Base-by-base conservation (phyloP, 2,797 vertebrate species). In the Aldrovandia affinis region DNA sequence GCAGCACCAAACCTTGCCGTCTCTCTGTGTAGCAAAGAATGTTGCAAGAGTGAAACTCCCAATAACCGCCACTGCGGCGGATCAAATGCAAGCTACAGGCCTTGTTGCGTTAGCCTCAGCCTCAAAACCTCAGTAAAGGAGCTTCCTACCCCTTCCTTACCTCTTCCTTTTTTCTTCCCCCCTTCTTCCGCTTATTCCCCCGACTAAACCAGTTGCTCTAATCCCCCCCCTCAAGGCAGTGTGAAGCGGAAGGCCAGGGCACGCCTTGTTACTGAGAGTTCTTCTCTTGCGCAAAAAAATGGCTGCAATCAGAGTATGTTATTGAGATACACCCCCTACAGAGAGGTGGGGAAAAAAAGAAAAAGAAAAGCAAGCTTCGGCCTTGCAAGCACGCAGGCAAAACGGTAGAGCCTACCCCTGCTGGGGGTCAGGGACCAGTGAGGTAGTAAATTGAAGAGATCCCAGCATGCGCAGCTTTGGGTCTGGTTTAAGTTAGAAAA, bases 401-500 rank as follows among this genome's bases (percentile, higher is more conserved):
- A 47, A 83, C 57, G 83, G 54, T 52, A 84, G 84, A 52, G 44
- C 54, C 44, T 73, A 68, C 77, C 79, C 85, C 83, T 22, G 81
- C 78, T 57, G 54, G 87, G 86, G 87, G 86, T 87, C 50, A 68
- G 30, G 55, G 75, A 57, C 30, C 42, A 28, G 75, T 73, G 86
- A 28, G 70, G 1, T 57, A 78, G 79, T 59, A 57, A 50, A 79
- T 59, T 73, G 57, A 86, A 81, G 61, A 79, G 75, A 87, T 87
- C 86, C 81, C 82, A 85, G 82, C 70, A 61, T 73, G 57, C 68
- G 47, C 77, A 18, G 85, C 80, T 84, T 59, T 22, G 82, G 80
- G 85, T 90, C 90, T 91, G 90, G 88, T 89, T 89, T 86, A 83
- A 89, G 86, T 91, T 90, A 89, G 83, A 75, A 89, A 88, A 91